Conservation (phyloP, 2,113 vertebrate species). For the Cisticola juncidis region DNA sequence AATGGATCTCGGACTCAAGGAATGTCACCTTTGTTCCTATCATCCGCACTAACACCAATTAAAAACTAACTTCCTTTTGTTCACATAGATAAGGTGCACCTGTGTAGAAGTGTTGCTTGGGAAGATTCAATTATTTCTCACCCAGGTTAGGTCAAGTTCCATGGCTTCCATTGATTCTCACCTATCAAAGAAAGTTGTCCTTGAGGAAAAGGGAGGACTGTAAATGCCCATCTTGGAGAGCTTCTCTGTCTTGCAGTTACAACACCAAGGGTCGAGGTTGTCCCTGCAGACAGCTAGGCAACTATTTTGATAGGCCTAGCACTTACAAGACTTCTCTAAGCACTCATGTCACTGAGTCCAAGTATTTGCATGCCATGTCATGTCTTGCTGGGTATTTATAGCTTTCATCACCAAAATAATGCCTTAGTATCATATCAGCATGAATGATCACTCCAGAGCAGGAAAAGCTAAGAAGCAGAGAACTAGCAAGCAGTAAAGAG, state of each 20-base stretch:
- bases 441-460: background rate
- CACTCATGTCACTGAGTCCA: background rate
- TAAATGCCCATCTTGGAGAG: background rate
- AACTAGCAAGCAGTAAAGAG: background rate
- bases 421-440: background rate
- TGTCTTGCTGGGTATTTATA: background rate
- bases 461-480: background rate
- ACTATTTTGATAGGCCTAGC: background rate
- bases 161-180: background rate
- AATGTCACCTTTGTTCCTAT: constrained; percentile 8
- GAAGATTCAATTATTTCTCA: background rate
- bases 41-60: background rate
- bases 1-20: background rate
- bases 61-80: background rate
- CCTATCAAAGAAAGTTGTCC: background rate
- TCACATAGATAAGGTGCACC: background rate
- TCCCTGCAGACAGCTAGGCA: background rate
- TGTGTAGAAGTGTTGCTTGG: background rate
- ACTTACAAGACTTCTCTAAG: background rate
- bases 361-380: constrained; percentile 9
- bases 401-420: background rate
- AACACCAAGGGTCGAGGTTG: background rate
- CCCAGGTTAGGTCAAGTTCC: background rate
- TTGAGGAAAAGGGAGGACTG: background rate
- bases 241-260: background rate